A percentile compares a stretch with the other conserved stretches of the same genome.
These are phyloP conservation scores for Laupala kohalensis DNA, from an alignment of 1,140 invertebrate genomes.

Conservation along the genomic window DNA sequence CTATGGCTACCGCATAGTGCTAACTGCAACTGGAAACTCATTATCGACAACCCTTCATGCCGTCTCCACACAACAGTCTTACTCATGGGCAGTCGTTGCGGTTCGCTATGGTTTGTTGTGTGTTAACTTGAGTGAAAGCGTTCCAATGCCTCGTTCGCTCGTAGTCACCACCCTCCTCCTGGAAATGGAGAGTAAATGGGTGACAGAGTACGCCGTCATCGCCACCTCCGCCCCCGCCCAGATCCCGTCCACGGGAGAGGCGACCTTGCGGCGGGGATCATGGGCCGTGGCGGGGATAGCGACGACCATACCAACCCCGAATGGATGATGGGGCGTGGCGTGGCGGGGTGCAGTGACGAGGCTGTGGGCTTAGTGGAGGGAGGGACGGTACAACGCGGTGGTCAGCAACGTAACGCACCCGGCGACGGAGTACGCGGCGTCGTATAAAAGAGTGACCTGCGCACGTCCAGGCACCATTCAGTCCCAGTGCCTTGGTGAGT, in stretches of 20 bases:
- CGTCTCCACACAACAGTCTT: neutral
- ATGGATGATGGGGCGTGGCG: too few species aligned
- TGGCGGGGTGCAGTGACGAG: too few species aligned
- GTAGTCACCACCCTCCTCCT: neutral
- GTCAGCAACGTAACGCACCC: neutral
- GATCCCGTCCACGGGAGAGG: too few species aligned
- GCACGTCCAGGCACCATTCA: neutral
- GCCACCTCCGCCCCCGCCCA: too few species aligned
- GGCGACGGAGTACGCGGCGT: too few species aligned
- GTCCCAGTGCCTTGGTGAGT: neutral
- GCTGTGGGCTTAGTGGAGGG: too few species aligned
- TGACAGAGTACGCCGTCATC: too few species aligned
- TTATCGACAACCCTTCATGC: neutral
- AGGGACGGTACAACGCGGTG: neutral
- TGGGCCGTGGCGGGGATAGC: too few species aligned
- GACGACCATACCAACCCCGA: too few species aligned
- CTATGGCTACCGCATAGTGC: too few species aligned
- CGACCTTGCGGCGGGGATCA: too few species aligned
- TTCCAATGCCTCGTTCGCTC: neutral
- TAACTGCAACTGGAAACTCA: too few species aligned
- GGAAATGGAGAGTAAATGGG: neutral
- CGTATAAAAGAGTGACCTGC: neutral
- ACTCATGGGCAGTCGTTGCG: neutral
- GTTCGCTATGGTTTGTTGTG: neutral
- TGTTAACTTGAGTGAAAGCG: neutral